These are phyloP conservation scores for Zoanthus sociatus DNA, from an alignment of 92 coral and sea anemone species.

Conservation along the genomic window DNA sequence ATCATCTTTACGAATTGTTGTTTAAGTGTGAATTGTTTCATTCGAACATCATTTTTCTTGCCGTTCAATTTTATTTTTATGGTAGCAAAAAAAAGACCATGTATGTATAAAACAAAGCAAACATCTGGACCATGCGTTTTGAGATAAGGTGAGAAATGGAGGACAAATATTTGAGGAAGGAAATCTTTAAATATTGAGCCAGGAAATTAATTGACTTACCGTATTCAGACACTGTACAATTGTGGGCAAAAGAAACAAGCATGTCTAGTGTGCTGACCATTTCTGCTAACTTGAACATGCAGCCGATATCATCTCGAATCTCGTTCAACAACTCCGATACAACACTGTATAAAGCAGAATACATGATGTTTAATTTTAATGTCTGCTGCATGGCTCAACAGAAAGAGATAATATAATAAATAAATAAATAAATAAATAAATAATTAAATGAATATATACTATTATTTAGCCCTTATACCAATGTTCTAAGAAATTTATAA, in stretches of 20 bases:
- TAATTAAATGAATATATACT: too few relatives aligned
- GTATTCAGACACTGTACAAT: slow-evolving; percentile 90
- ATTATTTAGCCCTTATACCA: background rate
- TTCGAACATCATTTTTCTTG: too few relatives aligned
- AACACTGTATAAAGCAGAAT: slow-evolving; percentile 62
- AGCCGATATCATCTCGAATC: slow-evolving; percentile 93
- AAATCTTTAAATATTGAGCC: background rate
- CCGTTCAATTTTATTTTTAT: too few relatives aligned
- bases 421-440: too few relatives aligned
- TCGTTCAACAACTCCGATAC: slow-evolving; percentile 92
- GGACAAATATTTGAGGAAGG: background rate
- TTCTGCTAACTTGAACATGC: slow-evolving; percentile 93
- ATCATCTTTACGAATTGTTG: too few relatives aligned
- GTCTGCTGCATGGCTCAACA: background rate
- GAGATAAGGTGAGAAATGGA: background rate
- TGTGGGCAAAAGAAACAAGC: slow-evolving; percentile 91
- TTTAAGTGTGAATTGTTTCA: too few relatives aligned
- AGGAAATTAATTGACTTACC: slow-evolving; percentile 62
- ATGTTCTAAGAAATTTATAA: too few relatives aligned
- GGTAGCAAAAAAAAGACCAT: too few relatives aligned
- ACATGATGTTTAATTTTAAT: background rate
- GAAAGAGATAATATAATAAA: background rate
- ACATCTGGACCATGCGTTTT: too few relatives aligned
- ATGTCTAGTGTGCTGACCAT: slow-evolving; percentile 94
- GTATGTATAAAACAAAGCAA: too few relatives aligned